phyloP scores from a whole-genome alignment of 2,113 vertebrate genomes.

The Pao palembangensis region DNA sequence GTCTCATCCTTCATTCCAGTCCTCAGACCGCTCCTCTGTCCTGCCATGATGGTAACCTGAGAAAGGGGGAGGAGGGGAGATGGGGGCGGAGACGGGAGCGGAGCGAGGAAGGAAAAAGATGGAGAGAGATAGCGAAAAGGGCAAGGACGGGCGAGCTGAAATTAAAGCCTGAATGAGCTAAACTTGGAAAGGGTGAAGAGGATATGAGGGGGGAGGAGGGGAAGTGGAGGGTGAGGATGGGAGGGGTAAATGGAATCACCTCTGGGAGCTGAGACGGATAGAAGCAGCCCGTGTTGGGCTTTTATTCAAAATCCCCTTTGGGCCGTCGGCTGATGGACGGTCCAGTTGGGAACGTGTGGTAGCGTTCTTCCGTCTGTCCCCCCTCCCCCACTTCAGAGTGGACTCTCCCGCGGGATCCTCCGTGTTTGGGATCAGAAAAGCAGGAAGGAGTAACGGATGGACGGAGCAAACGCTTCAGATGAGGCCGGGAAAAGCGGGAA shows the following conservation, averaged over 20 bases:
- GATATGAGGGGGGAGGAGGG: slow-evolving; percentile 19
- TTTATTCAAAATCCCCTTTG: slow-evolving; percentile 44
- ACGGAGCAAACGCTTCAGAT: too few species aligned
- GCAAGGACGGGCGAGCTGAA: slow-evolving; percentile 30
- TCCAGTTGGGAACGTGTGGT: slow-evolving; percentile 13
- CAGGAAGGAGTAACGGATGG: too few species aligned
- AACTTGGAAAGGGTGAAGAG: background rate
- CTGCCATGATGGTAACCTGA: slow-evolving; percentile 18
- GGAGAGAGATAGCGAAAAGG: slow-evolving; percentile 33
- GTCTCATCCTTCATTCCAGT: slow-evolving; percentile 30
- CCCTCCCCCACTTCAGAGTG: too few species aligned
- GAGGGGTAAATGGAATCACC: slow-evolving; percentile 48
- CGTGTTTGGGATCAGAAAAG: too few species aligned
- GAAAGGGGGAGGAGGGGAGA: background rate
- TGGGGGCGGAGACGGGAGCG: slow-evolving; percentile 5
- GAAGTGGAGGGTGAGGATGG: slow-evolving; percentile 26
- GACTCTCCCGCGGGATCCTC: too few species aligned
- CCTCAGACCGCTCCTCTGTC: slow-evolving; percentile 9
- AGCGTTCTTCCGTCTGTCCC: background rate
- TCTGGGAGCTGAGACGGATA: slow-evolving; percentile 8
- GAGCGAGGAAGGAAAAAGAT: slow-evolving; percentile 26
- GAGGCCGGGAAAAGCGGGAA: too few species aligned
- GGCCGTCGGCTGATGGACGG: background rate
- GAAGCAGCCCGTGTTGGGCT: background rate
- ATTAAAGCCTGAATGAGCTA: slow-evolving; percentile 35